phyloP scores from a whole-genome alignment of 2,888 invertebrate genomes.

The Pammene aurita region DNA sequence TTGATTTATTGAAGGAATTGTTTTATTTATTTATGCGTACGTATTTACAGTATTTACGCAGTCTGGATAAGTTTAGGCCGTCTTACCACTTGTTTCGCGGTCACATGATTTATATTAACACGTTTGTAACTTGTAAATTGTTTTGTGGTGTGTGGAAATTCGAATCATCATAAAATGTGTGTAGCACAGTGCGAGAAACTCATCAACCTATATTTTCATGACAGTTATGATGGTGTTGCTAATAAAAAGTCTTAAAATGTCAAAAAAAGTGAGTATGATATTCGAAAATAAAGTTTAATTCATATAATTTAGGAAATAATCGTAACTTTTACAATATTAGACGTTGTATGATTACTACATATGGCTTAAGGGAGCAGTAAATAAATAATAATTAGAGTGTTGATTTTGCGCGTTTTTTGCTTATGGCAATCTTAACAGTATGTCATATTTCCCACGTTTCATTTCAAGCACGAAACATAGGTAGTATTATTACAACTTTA shows the following conservation, averaged over 20 bases:
- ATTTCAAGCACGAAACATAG: not conserved
- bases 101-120: slow-evolving; percentile 28
- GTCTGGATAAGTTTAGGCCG: slow-evolving; percentile 18
- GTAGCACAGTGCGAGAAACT: slow-evolving; percentile 10
- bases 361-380: too few species aligned
- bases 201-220: slow-evolving; percentile 38
- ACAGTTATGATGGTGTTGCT: slow-evolving; percentile 37
- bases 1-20: slow-evolving; percentile 29
- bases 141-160: slow-evolving; percentile 24
- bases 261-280: not conserved
- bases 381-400: not conserved
- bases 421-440: not conserved
- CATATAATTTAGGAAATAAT: not conserved
- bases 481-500: not conserved
- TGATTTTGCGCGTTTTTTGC: slow-evolving; percentile 1
- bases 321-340: not conserved
- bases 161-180: slow-evolving; percentile 33
- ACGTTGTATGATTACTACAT: not conserved
- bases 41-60: slow-evolving; percentile 3
- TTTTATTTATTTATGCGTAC: slow-evolving; percentile 30
- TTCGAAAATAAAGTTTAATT: not conserved
- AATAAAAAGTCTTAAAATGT: not conserved
- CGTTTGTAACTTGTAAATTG: slow-evolving; percentile 13
- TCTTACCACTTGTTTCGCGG: slow-evolving; percentile 11
- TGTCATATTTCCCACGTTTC: slow-evolving; percentile 11